Evolutionary conservation across 2,113 vertebrate species (phyloP).

Genomic region (Cryptomyrus ogoouensis): DNA sequence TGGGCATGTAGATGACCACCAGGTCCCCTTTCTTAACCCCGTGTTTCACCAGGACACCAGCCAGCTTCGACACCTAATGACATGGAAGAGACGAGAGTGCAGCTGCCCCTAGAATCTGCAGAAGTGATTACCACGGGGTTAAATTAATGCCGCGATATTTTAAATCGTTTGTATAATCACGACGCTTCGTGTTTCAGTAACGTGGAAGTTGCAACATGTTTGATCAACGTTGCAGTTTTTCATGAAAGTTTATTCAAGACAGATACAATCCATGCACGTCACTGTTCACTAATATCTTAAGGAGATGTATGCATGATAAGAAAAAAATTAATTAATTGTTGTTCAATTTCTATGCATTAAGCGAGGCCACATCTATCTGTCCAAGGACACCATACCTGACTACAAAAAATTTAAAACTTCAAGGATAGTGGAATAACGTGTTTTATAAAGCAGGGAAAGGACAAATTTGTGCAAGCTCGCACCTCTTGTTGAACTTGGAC

Average conservation of each 20-base stretch:
- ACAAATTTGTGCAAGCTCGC: conserved; percentile 1
- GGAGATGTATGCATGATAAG: not conserved
- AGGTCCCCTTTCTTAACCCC: conserved; percentile 81
- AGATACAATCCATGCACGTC: not conserved
- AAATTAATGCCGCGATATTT: not conserved
- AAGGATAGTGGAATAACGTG: not conserved
- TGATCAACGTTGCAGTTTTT: not conserved
- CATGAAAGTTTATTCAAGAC: not conserved
- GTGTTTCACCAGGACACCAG: conserved; percentile 76
- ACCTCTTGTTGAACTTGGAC: conserved; percentile 82
- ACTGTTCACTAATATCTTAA: not conserved
- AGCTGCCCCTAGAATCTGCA: not conserved
- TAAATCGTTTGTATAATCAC: not conserved
- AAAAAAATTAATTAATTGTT: not conserved
- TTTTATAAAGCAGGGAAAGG: not conserved
- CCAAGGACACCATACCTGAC: not conserved
- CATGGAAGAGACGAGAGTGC: not conserved
- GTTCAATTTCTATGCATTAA: not conserved
- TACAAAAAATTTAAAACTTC: not conserved
- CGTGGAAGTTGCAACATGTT: not conserved
- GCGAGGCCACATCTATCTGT: not conserved
- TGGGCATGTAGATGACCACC: conserved; percentile 97
- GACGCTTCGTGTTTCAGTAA: not conserved
- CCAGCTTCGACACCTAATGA: conserved; percentile 81
- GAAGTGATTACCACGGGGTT: not conserved